phyloP scores from a whole-genome alignment of 2,888 invertebrate genomes.

The Noctua pronuba region DNA sequence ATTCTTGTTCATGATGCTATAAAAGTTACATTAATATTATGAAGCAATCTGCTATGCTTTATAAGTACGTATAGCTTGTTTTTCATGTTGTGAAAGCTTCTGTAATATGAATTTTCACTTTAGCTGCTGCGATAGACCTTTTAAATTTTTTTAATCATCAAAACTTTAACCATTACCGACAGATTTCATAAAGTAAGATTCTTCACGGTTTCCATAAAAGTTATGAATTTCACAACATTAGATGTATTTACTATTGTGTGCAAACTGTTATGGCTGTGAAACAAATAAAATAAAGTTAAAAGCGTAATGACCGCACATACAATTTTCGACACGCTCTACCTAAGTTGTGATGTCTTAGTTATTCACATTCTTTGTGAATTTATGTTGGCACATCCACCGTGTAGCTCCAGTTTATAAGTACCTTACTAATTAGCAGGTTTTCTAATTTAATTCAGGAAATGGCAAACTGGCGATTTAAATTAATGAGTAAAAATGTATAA shows the following conservation, averaged over 20 bases:
- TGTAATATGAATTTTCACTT: neutral
- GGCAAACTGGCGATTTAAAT: neutral
- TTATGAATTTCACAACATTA: neutral
- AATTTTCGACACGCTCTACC: conserved; percentile 34
- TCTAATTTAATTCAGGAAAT: conserved; percentile 10
- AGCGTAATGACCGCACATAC: conserved; percentile 21
- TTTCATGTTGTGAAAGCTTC: conserved; percentile 32
- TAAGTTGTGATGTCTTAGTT: conserved; percentile 28
- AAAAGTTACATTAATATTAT: conserved; percentile 47
- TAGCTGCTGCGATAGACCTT: neutral
- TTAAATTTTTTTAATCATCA: neutral
- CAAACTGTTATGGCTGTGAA: conserved; percentile 6
- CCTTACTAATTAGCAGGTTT: conserved; percentile 25
- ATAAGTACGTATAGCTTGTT: neutral
- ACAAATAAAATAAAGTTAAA: neutral
- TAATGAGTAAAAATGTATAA: neutral
- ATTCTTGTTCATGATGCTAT: conserved; percentile 50
- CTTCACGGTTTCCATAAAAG: neutral
- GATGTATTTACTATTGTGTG: conserved; percentile 8
- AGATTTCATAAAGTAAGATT: conserved; percentile 5
- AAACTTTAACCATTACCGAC: neutral
- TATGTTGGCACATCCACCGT: conserved; percentile 4
- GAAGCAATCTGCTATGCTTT: conserved; percentile 25
- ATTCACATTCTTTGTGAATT: conserved; percentile 30
- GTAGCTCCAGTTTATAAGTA: neutral